Percentiles rank a stretch among this genome's conserved stretches.
phyloP scores from a whole-genome alignment of 2,888 invertebrate genomes.

The Nasonia oneida region DNA sequence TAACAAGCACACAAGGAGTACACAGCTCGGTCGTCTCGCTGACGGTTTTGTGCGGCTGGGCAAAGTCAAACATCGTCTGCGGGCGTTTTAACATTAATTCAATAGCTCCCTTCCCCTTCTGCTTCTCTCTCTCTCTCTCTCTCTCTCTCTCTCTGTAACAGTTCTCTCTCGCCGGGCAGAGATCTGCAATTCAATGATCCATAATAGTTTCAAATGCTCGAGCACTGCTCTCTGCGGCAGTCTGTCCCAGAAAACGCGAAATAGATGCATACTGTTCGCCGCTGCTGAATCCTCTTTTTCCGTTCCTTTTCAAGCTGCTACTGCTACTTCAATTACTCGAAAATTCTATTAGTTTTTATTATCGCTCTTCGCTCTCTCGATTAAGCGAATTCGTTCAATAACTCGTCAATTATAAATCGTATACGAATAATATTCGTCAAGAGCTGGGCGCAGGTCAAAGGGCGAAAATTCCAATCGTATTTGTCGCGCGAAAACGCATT shows the following conservation, averaged over 20 bases:
- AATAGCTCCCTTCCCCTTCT: conserved; percentile 59
- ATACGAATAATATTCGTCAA: not conserved
- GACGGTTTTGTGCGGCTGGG: not conserved
- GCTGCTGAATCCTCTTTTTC: not conserved
- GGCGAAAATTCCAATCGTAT: not conserved
- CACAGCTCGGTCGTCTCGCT: not conserved
- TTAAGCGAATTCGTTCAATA: not conserved
- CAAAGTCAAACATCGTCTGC: conserved; percentile 42
- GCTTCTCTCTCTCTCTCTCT: not conserved
- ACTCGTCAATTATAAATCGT: not conserved
- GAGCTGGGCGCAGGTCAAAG: not conserved
- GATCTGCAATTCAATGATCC: conserved; percentile 73
- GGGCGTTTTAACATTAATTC: conserved; percentile 68
- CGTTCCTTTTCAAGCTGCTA: not conserved
- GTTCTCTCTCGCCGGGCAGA: conserved; percentile 59
- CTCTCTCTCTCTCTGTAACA: conserved; percentile 47
- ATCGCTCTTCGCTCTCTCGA: not conserved
- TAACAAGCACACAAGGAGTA: not conserved
- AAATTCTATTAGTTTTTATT: conserved; percentile 6
- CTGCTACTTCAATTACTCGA: not conserved
- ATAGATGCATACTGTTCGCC: not conserved
- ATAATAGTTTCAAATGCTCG: conserved; percentile 68
- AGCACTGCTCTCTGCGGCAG: conserved; percentile 21
- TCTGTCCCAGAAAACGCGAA: not conserved
- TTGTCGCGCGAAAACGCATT: conserved; percentile 17